Evolutionary conservation across 2,113 vertebrate species (phyloP).

Genomic region (Motacilla tschutschensis): DNA sequence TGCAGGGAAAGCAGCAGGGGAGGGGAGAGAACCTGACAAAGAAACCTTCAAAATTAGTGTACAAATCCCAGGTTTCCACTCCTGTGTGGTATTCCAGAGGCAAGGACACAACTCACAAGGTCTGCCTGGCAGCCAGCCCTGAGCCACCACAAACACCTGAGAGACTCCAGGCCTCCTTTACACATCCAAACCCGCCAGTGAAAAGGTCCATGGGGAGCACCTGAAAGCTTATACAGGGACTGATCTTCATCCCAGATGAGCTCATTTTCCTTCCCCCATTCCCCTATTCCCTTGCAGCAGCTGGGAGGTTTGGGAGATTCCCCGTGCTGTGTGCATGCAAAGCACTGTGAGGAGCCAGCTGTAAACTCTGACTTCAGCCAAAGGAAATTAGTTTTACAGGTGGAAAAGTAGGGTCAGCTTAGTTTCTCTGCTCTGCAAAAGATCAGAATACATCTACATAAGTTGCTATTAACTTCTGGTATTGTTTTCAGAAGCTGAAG

Average conservation of each 20-base stretch:
- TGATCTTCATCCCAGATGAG: not conserved
- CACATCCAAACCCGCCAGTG: rapidly evolving
- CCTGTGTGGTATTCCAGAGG: not conserved
- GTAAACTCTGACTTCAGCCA: not conserved
- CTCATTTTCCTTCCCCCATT: not conserved
- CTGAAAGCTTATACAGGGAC: not conserved
- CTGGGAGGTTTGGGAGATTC: not conserved
- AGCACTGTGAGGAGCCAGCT: not conserved
- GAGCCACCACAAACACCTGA: not conserved
- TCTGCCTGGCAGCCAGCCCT: not conserved
- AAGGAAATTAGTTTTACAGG: slow-evolving; percentile 20
- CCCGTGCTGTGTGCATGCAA: rapidly evolving
- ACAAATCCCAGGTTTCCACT: not conserved
- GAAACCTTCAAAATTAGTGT: not conserved
- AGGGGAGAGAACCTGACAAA: too few relatives aligned
- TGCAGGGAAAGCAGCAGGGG: rapidly evolving
- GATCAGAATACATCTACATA: not conserved
- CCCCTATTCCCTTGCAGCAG: not conserved
- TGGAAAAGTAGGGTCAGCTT: slow-evolving; percentile 6
- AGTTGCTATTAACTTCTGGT: not conserved
- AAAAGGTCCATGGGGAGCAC: not conserved
- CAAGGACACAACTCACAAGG: rapidly evolving
- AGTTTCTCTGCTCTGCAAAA: not conserved
- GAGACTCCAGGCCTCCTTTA: not conserved
- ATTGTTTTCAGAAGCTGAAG: not conserved